A percentile compares a stretch with the other conserved stretches of the same genome.
phyloP scores from a whole-genome alignment of 2,113 vertebrate genomes.

The Numenius arquata region DNA sequence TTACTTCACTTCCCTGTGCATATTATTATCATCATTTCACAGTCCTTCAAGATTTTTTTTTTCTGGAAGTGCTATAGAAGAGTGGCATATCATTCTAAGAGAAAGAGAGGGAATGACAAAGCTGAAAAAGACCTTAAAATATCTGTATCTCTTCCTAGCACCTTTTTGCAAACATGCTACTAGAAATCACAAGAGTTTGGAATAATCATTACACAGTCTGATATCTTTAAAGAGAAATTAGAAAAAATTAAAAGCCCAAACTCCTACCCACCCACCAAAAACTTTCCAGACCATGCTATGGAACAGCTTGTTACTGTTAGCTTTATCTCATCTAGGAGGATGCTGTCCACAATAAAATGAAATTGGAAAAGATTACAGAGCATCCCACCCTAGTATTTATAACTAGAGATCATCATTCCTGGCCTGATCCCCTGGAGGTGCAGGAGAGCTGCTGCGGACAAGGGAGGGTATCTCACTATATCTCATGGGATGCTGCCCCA shows the following conservation, averaged over 20 bases:
- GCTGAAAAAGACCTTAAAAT: neutral
- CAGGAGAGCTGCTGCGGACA: neutral
- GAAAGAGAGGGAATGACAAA: neutral
- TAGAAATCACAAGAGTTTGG: neutral
- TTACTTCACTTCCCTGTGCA: neutral
- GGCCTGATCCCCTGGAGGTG: neutral
- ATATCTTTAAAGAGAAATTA: neutral
- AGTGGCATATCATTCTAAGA: neutral
- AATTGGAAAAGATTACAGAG: neutral
- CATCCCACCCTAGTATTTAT: neutral
- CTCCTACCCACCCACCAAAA: neutral
- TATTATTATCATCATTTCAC: neutral
- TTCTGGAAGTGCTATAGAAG: neutral
- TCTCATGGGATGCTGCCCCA: neutral
- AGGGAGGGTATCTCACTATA: rapidly evolving
- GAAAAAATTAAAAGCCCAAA: neutral
- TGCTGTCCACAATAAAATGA: neutral
- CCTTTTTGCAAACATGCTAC: neutral
- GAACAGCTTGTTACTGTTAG: neutral
- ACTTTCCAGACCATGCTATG: neutral
- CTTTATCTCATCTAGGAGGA: neutral
- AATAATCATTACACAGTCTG: neutral
- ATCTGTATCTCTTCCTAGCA: neutral
- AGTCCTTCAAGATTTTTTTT: neutral
- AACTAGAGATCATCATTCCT: neutral